Evolutionary conservation across 2,888 invertebrate species (phyloP).

Genomic region (Drosophila suboccidentalis): DNA sequence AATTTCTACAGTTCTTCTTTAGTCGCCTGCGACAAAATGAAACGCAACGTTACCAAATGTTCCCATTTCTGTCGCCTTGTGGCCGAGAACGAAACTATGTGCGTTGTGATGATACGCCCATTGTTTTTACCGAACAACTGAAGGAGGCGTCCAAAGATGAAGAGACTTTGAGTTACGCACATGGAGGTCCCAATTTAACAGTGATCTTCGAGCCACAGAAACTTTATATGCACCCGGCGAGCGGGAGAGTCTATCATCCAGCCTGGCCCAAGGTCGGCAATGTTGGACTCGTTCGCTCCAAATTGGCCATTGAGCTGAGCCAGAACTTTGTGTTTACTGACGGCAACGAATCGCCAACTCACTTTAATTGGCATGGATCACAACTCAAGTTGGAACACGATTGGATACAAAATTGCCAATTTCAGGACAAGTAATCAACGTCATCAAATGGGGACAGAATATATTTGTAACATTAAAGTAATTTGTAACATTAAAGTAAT

Average conservation of each 20-base stretch:
- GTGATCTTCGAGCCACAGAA: slow-evolving; percentile 91
- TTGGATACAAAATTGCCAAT: slow-evolving; percentile 87
- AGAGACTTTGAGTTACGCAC: slow-evolving; percentile 87
- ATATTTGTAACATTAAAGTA: slow-evolving; percentile 16
- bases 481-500: no score
- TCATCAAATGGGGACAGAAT: background rate
- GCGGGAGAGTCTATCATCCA: slow-evolving; percentile 97
- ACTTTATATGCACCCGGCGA: slow-evolving; percentile 92
- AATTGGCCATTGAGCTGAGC: slow-evolving; percentile 94
- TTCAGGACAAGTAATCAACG: background rate
- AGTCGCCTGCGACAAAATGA: slow-evolving; percentile 91
- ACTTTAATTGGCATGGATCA: slow-evolving; percentile 90
- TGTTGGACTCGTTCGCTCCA: slow-evolving; percentile 94
- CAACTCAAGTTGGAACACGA: slow-evolving; percentile 87
- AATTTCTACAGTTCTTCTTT: slow-evolving; percentile 97
- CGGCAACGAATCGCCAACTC: slow-evolving; percentile 91
- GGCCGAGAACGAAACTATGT: slow-evolving; percentile 97
- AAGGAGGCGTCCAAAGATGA: slow-evolving; percentile 66
- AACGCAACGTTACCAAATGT: slow-evolving; percentile 91
- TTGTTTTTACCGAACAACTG: slow-evolving; percentile 95
- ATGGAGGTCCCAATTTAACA: slow-evolving; percentile 89
- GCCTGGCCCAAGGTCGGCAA: slow-evolving; percentile 91
- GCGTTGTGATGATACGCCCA: slow-evolving; percentile 97
- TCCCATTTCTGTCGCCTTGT: slow-evolving; percentile 96
- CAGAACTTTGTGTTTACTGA: slow-evolving; percentile 90